Evolutionary conservation across 2,113 vertebrate species (phyloP).

Genomic region (Calyptomena viridis): DNA sequence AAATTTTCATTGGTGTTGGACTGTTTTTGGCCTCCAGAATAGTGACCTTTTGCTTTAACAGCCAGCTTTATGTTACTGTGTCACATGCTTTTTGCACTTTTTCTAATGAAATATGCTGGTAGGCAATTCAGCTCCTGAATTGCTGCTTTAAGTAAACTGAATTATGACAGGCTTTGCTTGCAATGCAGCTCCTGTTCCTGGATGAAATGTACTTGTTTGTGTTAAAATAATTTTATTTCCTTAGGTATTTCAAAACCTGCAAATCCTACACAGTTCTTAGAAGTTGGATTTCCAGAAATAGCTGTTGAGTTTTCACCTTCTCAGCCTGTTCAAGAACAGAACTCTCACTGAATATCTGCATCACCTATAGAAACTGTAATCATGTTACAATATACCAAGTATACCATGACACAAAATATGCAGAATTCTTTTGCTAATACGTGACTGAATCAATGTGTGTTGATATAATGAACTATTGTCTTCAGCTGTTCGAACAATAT

Average conservation of each 20-base stretch:
- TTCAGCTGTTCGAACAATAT: not conserved
- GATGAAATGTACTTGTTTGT: not conserved
- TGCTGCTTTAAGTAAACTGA: not conserved
- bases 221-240: not conserved
- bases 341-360: not conserved
- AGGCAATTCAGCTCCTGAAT: not conserved
- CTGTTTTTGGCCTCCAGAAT: not conserved
- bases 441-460: not conserved
- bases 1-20: not conserved
- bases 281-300: not conserved
- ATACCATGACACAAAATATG: not conserved
- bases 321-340: not conserved
- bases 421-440: not conserved
- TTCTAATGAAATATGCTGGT: not conserved
- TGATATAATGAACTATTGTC: not conserved
- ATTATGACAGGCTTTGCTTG: not conserved
- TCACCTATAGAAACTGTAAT: not conserved
- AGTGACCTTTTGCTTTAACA: not conserved
- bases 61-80: not conserved
- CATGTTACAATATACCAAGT: not conserved
- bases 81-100: not conserved
- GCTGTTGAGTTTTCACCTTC: not conserved
- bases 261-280: not conserved
- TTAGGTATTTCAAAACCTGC: not conserved
- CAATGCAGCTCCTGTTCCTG: not conserved